phyloP scores from a whole-genome alignment of 2,113 vertebrate genomes.

The Herpetotheres cachinnans region DNA sequence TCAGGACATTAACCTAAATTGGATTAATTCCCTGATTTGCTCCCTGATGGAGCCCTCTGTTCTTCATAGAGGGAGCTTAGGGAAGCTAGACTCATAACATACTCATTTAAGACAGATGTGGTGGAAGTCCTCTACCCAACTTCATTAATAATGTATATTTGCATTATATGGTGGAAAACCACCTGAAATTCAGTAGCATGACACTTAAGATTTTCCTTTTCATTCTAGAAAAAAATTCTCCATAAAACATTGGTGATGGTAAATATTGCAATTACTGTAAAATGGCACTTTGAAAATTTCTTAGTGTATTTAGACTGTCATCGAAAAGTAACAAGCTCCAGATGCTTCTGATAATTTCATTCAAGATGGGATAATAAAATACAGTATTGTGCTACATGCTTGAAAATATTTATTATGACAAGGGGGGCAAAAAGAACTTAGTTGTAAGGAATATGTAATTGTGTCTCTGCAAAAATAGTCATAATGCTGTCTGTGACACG shows the following conservation, averaged over 20 bases:
- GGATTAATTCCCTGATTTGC: neutral
- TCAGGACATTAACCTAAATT: neutral
- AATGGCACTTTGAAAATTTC: neutral
- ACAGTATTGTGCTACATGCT: neutral
- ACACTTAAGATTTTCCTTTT: neutral
- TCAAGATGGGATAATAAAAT: neutral
- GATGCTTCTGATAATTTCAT: neutral
- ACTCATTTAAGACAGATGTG: neutral
- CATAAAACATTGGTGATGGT: neutral
- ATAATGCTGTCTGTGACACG: neutral
- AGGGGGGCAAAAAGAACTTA: neutral
- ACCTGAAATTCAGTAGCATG: neutral
- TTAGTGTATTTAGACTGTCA: neutral
- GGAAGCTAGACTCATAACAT: neutral
- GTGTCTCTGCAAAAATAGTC: neutral
- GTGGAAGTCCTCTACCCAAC: neutral
- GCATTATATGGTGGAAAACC: neutral
- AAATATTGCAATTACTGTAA: neutral
- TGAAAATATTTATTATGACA: neutral
- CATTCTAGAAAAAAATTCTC: neutral
- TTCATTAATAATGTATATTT: neutral
- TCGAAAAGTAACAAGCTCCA: neutral
- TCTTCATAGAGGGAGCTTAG: neutral
- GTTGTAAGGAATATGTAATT: neutral
- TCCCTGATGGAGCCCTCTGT: neutral